Conservation (phyloP, 2,113 vertebrate genomes). For the Eidolon helvum region DNA sequence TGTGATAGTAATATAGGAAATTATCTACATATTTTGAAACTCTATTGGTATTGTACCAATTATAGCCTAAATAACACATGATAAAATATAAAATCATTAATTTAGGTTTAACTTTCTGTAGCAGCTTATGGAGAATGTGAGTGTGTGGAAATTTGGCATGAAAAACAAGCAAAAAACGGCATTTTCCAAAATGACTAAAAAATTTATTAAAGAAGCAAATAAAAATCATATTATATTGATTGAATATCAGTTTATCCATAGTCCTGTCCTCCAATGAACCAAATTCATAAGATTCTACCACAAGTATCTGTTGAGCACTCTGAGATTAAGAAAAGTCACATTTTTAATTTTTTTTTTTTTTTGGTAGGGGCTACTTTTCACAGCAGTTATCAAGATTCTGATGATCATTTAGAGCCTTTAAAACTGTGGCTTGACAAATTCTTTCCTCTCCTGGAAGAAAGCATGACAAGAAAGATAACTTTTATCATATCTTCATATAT, state of each 20-base stretch:
- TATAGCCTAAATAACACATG: background rate
- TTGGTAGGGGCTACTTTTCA: background rate
- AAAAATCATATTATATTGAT: background rate
- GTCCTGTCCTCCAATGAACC: background rate
- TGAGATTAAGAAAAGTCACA: background rate
- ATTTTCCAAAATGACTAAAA: background rate
- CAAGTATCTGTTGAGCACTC: background rate
- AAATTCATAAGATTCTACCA: background rate
- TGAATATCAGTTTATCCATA: background rate
- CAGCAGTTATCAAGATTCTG: background rate
- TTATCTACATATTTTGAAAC: background rate
- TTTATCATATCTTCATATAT: background rate
- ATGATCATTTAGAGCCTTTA: background rate
- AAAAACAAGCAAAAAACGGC: background rate
- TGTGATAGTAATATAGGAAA: background rate
- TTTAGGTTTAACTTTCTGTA: background rate
- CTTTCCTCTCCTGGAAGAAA: background rate
- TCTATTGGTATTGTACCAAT: background rate
- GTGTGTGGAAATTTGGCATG: background rate
- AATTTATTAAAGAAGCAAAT: background rate
- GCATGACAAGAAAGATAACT: background rate
- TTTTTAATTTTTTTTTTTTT: background rate
- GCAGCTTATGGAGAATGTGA: background rate
- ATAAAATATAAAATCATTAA: background rate
- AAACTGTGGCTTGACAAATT: background rate